These are phyloP conservation scores for mouse (Mus musculus) DNA, from an alignment of 2,113 vertebrate species.

Conservation along the genomic window GRCm39 chr6:126650001-126650500, in stretches of 20 bases:
- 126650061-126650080: background rate
- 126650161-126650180: background rate
- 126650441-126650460: background rate
- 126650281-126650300: background rate
- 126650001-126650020: background rate
- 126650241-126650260: background rate
- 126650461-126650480: too few relatives aligned
- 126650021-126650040: background rate
- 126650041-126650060: too few relatives aligned
- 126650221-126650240: background rate
- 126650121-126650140: background rate
- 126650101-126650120: background rate
- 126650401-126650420: background rate
- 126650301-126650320: background rate
- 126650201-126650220: background rate
- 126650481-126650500: too few relatives aligned
- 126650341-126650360: background rate
- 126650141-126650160: background rate
- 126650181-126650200: rapidly evolving
- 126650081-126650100: too few relatives aligned
- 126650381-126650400: background rate
- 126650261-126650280: background rate
- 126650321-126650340: background rate
- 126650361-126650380: background rate
- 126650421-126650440: background rate